Evolutionary conservation across 2,888 invertebrate genomes (phyloP), one percentile per base, ranked within the genome.

Genomic region (Oxycera nigricornis): DNA sequence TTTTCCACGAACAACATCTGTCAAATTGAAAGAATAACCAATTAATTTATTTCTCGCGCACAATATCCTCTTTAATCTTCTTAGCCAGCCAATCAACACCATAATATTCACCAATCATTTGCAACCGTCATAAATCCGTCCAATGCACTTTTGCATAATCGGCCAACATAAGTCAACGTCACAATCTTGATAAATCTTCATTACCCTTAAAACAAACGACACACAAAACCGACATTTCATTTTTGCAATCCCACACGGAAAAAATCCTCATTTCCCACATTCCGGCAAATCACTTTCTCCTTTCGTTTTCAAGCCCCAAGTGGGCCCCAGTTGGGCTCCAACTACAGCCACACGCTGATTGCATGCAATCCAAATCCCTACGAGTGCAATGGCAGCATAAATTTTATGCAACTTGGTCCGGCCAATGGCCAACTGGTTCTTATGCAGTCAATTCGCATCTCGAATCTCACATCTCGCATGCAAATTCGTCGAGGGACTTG

Each of bases 281-380:
- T 41, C 39, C 24, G 24, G 7, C 65, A 41, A 65, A 65, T 65
- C 65, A 65, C 65, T 65, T 65, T 65, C 65, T 39, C 65, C 65
- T 65, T 65, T 65, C 65, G 17, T 24, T 65, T 65, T 41, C 39
- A 59, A 59, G 22, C 59, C 59, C n/a, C 22, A 22, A n/a, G 28
- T 59, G 28, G 46, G 11, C 46, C 14, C 46, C 46, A 2, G 46
- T 11, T 11, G 46, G 46, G 46, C 46, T 17, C n/a, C 46, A 46
- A n/a, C 17, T 2, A 17, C 46, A 46, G 46, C 57, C 24, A 57
- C 26, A 2, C 52, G 22, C 41, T 22, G 22, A 11, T 24, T 39
- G 41, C 6, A 2, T 41, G 41, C 24, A 20, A 41, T 41, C 24
- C 20, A 24, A 59, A 30, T 59, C 59, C 26, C 52, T 55, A 24